Evolutionary conservation across 2,888 invertebrate species (phyloP).

Genomic region (Diachrysia chrysitis): DNA sequence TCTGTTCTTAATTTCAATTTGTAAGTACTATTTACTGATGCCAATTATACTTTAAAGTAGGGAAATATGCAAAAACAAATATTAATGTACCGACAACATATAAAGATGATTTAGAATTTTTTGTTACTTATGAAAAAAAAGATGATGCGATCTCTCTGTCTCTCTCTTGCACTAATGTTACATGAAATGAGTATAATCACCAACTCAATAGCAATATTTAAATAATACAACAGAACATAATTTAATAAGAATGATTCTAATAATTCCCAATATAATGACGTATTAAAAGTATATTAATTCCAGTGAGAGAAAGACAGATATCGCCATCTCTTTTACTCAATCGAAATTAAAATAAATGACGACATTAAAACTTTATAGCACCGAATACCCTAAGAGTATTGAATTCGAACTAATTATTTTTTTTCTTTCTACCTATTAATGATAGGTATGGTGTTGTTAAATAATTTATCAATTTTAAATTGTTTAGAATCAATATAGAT

Average conservation of each 20-base stretch:
- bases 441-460: too few species aligned
- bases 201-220: too few species aligned
- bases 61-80: background rate
- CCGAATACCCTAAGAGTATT: too few species aligned
- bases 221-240: too few species aligned
- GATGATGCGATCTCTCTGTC: background rate
- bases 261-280: background rate
- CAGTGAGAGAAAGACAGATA: background rate
- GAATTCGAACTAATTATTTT: background rate
- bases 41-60: background rate
- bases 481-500: too few species aligned
- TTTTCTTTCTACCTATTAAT: too few species aligned
- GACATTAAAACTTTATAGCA: too few species aligned
- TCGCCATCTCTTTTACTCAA: background rate
- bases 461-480: too few species aligned
- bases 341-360: background rate
- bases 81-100: background rate
- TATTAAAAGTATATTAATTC: background rate
- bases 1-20: slow-evolving; percentile 42
- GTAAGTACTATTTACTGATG: slow-evolving; percentile 26
- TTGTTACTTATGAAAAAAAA: too few species aligned
- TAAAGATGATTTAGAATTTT: background rate
- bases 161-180: background rate
- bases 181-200: too few species aligned
- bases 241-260: too few species aligned